Conservation (phyloP, 2,113 vertebrate genomes). For the Rhombomys opimus region DNA sequence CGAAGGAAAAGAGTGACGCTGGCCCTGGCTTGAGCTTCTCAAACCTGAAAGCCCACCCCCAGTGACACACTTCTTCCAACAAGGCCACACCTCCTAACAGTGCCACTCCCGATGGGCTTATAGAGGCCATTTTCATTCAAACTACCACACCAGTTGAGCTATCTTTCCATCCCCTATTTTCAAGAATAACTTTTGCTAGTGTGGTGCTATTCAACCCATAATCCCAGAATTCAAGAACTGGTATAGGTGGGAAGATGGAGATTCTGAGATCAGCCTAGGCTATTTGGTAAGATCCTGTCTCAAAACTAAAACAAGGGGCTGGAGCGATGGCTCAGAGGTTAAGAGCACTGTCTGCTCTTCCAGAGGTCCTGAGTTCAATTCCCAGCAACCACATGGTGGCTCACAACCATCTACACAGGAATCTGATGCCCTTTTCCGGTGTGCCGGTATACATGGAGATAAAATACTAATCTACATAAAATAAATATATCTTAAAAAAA, state of each 20-base stretch:
- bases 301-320: not conserved
- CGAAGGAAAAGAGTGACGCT: not conserved
- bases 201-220: not conserved
- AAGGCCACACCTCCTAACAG: not conserved
- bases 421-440: too few relatives aligned
- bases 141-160: not conserved
- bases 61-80: not conserved
- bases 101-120: not conserved
- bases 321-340: too few relatives aligned
- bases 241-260: not conserved
- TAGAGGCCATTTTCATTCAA: not conserved
- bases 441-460: too few relatives aligned
- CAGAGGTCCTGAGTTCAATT: too few relatives aligned
- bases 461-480: too few relatives aligned
- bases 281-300: not conserved
- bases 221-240: not conserved
- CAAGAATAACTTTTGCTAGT: not conserved
- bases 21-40: not conserved
- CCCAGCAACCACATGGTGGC: too few relatives aligned
- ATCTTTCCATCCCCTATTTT: conserved; percentile 16
- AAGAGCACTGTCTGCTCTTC: too few relatives aligned
- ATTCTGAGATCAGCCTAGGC: not conserved
- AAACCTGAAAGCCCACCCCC: not conserved
- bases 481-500: not conserved
- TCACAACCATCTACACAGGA: too few relatives aligned